Base-by-base conservation (phyloP, 2,888 invertebrate genomes). In the Hirtodrosophila confusa region DNA sequence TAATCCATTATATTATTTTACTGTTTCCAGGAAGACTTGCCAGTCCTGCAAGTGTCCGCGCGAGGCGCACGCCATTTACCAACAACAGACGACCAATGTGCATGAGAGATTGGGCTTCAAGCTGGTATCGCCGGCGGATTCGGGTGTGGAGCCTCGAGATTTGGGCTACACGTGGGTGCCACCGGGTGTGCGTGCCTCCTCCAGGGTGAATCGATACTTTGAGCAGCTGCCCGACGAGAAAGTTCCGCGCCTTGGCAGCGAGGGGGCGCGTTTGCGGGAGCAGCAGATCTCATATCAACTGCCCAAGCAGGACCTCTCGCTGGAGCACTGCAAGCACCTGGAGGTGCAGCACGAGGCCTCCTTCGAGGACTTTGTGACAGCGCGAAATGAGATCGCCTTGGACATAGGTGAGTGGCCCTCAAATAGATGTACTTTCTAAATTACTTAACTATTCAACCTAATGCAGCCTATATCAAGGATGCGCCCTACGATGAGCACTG, bases 311-410 rank as follows among this genome's bases (percentile, higher is more conserved):
- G 99, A 99, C 91, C 94, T 99, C 63, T 96, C 97, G 7, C 93
- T 97, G 80, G 95, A 95, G 54, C 97, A 98, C 90, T 98, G 98
- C 92, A 95, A 95, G 89, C 96, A 97, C 91, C 93, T 99, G 63
- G 96, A 96, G 74, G 83, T 95, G 12, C 94, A 94, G 88, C 95
- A 96, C 89, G 94, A 94, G 88, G 94, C 95, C 76, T 95, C 96
- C 86, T 99, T 96, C 91, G 96, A 98, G 92, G 98, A 98, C 92
- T 99, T 99, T 92, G 95, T 98, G 80, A 95, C 97, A 50, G 96
- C 97, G 55, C 94, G 99, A 53, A 99, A 99, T 92, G 98, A 98
- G 93, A 96, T 98, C 85, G 98, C 98, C 39, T 93, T 99, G 89
- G 99, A 99, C 91, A 97, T 99, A 89, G 99, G 97, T 92, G 90